A percentile compares a stretch with the other conserved stretches of the same genome.
Evolutionary conservation across 2,888 invertebrate genomes (phyloP).

Genomic region (Paralinhomoeus sp.): DNA sequence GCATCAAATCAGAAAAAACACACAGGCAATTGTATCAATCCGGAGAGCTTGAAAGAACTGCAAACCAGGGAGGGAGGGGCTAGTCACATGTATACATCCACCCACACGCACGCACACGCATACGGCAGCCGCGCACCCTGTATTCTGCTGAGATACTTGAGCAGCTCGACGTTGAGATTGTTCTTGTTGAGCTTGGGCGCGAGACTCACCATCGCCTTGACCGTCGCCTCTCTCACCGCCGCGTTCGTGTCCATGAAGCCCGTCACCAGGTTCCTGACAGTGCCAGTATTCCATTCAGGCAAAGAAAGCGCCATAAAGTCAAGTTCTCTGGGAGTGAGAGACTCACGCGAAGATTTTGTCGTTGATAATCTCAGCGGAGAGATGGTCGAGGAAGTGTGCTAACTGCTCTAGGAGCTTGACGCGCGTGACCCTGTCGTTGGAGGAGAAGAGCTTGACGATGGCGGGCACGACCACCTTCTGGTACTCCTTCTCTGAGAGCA

Average conservation of each 20-base stretch:
- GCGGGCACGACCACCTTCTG: conserved; percentile 65
- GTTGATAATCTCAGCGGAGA: conserved; percentile 46
- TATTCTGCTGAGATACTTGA: conserved; percentile 78
- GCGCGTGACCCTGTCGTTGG: conserved; percentile 80
- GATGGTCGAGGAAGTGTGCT: conserved; percentile 50
- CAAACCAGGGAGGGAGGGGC: too few relatives aligned
- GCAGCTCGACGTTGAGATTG: conserved; percentile 81
- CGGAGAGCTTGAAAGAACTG: too few relatives aligned
- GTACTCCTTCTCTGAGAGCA: conserved; percentile 70
- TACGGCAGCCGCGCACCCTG: too few relatives aligned
- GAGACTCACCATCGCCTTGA: conserved; percentile 82
- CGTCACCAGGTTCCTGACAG: conserved; percentile 40
- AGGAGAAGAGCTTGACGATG: conserved; percentile 80
- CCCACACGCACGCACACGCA: too few relatives aligned
- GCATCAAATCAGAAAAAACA: too few relatives aligned
- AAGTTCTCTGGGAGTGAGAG: too few relatives aligned
- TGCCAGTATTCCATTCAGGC: too few relatives aligned
- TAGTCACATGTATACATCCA: too few relatives aligned
- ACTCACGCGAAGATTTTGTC: conserved; percentile 46
- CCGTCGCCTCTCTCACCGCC: conserved; percentile 83
- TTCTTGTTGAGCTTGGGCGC: conserved; percentile 90
- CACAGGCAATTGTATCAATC: too few relatives aligned
- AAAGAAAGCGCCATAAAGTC: too few relatives aligned
- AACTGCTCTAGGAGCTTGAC: conserved; percentile 74
- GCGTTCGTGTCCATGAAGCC: conserved; percentile 93